Percentiles rank a stretch among this genome's conserved stretches.
Conservation (phyloP, 1,140 invertebrate species). For the Conus betulinus region DNA sequence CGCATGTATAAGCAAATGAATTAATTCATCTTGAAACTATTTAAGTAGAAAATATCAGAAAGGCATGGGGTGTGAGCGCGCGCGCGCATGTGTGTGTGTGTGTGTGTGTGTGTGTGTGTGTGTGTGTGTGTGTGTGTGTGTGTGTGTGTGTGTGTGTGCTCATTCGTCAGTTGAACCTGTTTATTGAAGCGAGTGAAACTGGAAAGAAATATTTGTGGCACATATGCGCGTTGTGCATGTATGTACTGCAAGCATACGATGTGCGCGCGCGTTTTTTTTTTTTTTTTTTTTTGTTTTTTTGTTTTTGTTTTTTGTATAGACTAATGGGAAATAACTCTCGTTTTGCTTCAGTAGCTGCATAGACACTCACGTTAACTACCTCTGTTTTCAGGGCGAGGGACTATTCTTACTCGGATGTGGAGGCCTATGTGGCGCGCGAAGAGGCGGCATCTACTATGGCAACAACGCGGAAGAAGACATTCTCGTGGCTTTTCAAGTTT, state of each 20-base stretch:
- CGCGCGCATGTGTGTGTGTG: too few relatives aligned
- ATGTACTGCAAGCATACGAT: too few relatives aligned
- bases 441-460: conserved; percentile 55
- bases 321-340: not conserved
- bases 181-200: too few relatives aligned
- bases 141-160: not conserved
- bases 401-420: conserved; percentile 58
- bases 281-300: too few relatives aligned
- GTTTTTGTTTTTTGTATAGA: not conserved
- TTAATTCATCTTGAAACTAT: too few relatives aligned
- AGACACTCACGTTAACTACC: not conserved
- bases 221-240: too few relatives aligned
- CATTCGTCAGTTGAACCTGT: not conserved
- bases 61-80: too few relatives aligned
- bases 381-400: conserved; percentile 52
- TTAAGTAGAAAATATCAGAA: too few relatives aligned
- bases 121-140: too few relatives aligned
- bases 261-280: not conserved
- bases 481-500: conserved; percentile 60
- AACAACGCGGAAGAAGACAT: conserved; percentile 62
- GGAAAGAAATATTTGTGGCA: too few relatives aligned
- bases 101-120: too few relatives aligned
- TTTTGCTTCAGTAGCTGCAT: too few relatives aligned
- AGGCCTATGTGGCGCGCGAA: conserved; percentile 57
- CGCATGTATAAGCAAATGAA: not conserved